Evolutionary conservation across 2,797 vertebrate species (phyloP).

Genomic region (Sebastes glaucus): DNA sequence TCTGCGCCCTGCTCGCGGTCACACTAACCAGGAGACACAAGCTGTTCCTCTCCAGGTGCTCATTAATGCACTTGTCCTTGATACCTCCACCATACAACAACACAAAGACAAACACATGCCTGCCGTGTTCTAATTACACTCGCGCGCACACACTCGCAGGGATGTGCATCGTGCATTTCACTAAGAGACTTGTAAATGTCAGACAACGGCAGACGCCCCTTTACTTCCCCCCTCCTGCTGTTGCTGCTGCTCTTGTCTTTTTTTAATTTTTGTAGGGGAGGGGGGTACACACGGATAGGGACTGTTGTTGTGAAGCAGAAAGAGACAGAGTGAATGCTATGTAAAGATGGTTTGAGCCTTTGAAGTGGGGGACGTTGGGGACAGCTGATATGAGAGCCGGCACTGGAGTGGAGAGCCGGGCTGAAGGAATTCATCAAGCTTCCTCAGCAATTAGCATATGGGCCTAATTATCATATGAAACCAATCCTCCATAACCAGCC

Average conservation of each 20-base stretch:
- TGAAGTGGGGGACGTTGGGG: slow-evolving; percentile 71
- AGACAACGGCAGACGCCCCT: slow-evolving; percentile 64
- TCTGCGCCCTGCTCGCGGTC: slow-evolving; percentile 81
- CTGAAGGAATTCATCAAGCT: slow-evolving; percentile 74
- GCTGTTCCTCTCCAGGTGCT: slow-evolving; percentile 89
- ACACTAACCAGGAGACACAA: slow-evolving; percentile 84
- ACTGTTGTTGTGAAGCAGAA: slow-evolving; percentile 36
- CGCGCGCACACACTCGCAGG: slow-evolving; percentile 41
- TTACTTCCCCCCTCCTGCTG: slow-evolving; percentile 52
- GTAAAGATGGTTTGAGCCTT: slow-evolving; percentile 65
- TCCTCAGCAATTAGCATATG: slow-evolving; percentile 78
- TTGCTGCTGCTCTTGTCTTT: slow-evolving; percentile 42
- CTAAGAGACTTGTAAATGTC: slow-evolving; percentile 80
- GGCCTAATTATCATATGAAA: slow-evolving; percentile 80
- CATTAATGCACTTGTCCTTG: slow-evolving; percentile 87
- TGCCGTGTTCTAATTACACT: slow-evolving; percentile 83
- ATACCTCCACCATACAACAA: slow-evolving; percentile 79
- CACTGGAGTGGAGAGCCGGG: slow-evolving; percentile 39
- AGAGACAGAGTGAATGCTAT: slow-evolving; percentile 45
- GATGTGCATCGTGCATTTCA: slow-evolving; percentile 67
- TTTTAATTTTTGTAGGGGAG: slow-evolving; percentile 13
- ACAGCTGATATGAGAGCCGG: slow-evolving; percentile 61
- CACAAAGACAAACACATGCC: slow-evolving; percentile 80
- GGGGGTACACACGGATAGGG: slow-evolving; percentile 3
- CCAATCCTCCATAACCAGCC: slow-evolving; percentile 66